phyloP scores from a whole-genome alignment of 2,797 vertebrate species.

The Darevskia nairensis region DNA sequence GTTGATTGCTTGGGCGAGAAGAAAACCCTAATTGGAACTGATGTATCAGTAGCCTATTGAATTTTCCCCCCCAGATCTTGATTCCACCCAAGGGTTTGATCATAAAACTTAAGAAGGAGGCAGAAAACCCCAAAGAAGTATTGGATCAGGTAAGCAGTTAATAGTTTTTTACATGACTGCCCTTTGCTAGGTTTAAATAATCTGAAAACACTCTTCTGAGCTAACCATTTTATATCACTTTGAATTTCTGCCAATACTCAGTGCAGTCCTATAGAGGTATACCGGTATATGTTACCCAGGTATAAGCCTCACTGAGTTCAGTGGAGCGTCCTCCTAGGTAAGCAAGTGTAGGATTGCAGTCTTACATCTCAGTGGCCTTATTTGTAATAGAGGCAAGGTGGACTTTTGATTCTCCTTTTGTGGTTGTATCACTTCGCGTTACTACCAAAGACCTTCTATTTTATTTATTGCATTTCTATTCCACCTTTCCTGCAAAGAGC shows the following conservation, averaged over 20 bases:
- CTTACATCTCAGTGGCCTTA: too few relatives aligned
- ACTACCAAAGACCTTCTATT: neutral
- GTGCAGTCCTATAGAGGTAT: too few relatives aligned
- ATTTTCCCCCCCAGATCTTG: conserved; percentile 86
- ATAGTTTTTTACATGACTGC: neutral
- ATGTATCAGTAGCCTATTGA: neutral
- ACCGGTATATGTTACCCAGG: neutral
- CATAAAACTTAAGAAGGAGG: conserved; percentile 92
- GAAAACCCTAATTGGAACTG: neutral
- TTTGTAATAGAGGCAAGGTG: neutral
- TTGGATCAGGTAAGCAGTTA: conserved; percentile 90
- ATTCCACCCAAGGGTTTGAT: conserved; percentile 97
- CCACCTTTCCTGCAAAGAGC: too few relatives aligned
- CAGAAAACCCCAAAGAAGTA: conserved; percentile 94
- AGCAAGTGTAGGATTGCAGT: neutral
- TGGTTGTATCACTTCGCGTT: neutral
- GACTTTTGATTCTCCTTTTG: neutral
- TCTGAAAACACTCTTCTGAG: neutral
- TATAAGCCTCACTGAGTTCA: neutral
- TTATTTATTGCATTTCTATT: too few relatives aligned
- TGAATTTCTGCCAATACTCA: too few relatives aligned
- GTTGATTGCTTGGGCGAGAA: neutral
- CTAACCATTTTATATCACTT: neutral
- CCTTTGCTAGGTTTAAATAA: neutral
- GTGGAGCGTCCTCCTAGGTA: neutral